Conservation (phyloP, 2,888 invertebrate genomes). For the Itoplectis maculator region DNA sequence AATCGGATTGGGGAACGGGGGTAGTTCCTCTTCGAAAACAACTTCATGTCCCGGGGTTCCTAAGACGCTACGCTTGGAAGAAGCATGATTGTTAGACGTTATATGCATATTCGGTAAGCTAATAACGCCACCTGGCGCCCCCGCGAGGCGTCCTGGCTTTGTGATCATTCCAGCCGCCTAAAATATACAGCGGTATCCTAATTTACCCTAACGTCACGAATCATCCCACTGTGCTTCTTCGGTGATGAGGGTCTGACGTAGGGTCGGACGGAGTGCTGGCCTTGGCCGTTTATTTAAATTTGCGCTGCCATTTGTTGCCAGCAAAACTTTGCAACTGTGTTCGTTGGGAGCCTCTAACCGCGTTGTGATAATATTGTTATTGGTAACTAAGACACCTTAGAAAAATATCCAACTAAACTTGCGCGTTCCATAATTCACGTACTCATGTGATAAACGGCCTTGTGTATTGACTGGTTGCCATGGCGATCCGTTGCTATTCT, state of each 20-base stretch:
- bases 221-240: background rate
- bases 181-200: background rate
- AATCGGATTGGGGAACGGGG: no score
- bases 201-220: conserved; percentile 1
- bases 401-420: no score
- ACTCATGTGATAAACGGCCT: no score
- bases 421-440: no score
- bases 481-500: background rate
- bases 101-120: no score
- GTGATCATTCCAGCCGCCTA: background rate
- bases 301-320: no score
- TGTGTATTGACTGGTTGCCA: background rate
- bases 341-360: background rate
- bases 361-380: background rate
- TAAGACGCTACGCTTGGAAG: no score
- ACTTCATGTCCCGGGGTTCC: no score
- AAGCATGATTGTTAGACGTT: no score
- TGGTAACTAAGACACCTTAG: no score
- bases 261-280: background rate
- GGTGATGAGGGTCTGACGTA: conserved; percentile 3
- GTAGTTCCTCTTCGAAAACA: no score
- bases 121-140: background rate
- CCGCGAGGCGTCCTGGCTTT: background rate
- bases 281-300: no score
- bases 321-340: background rate